phyloP scores from a whole-genome alignment of 2,797 vertebrate genomes.

The Chaunax sp. region DNA sequence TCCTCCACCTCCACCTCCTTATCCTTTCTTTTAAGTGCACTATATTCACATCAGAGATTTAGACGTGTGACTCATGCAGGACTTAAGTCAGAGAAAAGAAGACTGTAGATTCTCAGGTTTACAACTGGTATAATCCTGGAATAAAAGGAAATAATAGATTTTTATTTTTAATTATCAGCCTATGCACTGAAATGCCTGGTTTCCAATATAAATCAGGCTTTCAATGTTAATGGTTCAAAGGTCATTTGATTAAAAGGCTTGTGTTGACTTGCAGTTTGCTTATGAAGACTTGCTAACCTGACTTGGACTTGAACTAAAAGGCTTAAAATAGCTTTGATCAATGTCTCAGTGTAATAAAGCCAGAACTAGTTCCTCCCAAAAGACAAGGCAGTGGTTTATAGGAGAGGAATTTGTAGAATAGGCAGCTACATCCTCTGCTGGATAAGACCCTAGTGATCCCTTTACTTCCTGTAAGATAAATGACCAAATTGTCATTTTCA shows the following conservation, averaged over 20 bases:
- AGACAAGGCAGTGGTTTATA: background rate
- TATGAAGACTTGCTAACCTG: background rate
- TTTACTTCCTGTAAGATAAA: conserved; percentile 43
- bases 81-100: background rate
- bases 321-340: conserved; percentile 1
- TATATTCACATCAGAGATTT: background rate
- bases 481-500: conserved; percentile 33
- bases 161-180: too few relatives aligned
- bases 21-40: background rate
- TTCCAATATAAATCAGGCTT: too few relatives aligned
- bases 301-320: background rate
- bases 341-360: background rate
- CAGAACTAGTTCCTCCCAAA: background rate
- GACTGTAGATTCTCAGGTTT: background rate
- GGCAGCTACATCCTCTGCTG: background rate
- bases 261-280: background rate
- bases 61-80: background rate
- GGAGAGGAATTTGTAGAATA: background rate
- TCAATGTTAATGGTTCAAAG: too few relatives aligned
- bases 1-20: background rate
- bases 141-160: too few relatives aligned
- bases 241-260: background rate
- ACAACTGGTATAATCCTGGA: background rate
- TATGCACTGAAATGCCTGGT: background rate
- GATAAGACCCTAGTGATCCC: conserved; percentile 1